Evolutionary conservation across 2,888 invertebrate genomes (phyloP).

Genomic region (Epinotia brunnichana): DNA sequence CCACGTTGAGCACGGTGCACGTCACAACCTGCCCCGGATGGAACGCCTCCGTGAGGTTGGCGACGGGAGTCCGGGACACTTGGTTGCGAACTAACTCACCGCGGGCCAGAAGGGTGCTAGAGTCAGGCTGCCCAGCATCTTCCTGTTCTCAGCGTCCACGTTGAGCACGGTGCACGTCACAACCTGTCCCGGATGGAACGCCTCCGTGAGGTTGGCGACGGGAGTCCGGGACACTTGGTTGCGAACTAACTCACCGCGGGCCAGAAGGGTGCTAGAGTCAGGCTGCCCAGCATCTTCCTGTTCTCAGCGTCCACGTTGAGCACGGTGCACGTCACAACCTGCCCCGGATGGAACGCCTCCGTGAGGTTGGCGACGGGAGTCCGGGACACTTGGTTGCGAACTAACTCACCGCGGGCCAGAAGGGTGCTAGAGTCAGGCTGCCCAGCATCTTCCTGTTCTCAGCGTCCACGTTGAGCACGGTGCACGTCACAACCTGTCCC

Average conservation of each 20-base stretch:
- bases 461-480: constrained; percentile 67
- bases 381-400: constrained; percentile 58
- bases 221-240: constrained; percentile 62
- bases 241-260: constrained; percentile 59
- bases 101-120: constrained; percentile 60
- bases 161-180: constrained; percentile 79
- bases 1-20: constrained; percentile 73
- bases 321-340: constrained; percentile 84
- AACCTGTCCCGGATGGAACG: constrained; percentile 85
- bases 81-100: constrained; percentile 60
- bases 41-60: constrained; percentile 74
- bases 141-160: constrained; percentile 64
- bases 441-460: constrained; percentile 71
- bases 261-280: constrained; percentile 65
- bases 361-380: constrained; percentile 61
- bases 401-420: constrained; percentile 61
- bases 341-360: constrained; percentile 83
- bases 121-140: constrained; percentile 74
- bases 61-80: constrained; percentile 60
- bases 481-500: constrained; percentile 85
- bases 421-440: constrained; percentile 69
- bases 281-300: constrained; percentile 74
- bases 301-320: constrained; percentile 62
- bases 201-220: constrained; percentile 63
- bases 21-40: constrained; percentile 85